Evolutionary conservation across 2,888 invertebrate species (phyloP).

Genomic region (Baccha elongata): DNA sequence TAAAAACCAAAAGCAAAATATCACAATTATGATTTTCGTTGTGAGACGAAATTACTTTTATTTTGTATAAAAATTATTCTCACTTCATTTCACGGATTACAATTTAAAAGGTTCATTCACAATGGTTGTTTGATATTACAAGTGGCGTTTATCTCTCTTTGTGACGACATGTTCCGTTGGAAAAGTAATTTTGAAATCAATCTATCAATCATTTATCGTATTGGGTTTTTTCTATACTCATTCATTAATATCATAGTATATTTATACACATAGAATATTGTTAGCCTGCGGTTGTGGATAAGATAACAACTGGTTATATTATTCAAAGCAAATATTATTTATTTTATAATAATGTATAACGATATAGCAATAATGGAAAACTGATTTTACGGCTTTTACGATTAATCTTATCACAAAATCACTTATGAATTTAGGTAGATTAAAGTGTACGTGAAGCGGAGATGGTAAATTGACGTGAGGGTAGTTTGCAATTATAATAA

Average conservation of each 20-base stretch:
- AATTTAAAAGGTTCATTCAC: conserved; percentile 6
- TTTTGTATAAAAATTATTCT: neutral
- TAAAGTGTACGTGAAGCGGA: conserved; percentile 4
- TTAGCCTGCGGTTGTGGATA: conserved; percentile 29
- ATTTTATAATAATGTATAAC: neutral
- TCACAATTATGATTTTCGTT: neutral
- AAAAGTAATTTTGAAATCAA: conserved; percentile 51
- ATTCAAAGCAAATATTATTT: neutral
- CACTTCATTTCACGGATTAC: neutral
- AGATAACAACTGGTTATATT: conserved; percentile 39
- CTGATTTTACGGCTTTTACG: conserved; percentile 24
- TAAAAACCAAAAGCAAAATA: conserved; percentile 1
- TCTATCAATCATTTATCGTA: conserved; percentile 62
- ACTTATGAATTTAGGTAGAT: neutral
- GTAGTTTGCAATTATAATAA: neutral
- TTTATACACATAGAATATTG: neutral
- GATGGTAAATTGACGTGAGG: neutral
- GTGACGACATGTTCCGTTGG: conserved; percentile 53
- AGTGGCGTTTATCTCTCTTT: conserved; percentile 28
- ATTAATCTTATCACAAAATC: conserved; percentile 27
- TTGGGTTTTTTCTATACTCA: conserved; percentile 5
- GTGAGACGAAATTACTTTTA: neutral
- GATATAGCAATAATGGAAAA: neutral
- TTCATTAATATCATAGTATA: conserved; percentile 4
- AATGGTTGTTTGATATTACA: conserved; percentile 21